phyloP scores from a whole-genome alignment of 1,140 invertebrate species.

The Vanessa tameamea region DNA sequence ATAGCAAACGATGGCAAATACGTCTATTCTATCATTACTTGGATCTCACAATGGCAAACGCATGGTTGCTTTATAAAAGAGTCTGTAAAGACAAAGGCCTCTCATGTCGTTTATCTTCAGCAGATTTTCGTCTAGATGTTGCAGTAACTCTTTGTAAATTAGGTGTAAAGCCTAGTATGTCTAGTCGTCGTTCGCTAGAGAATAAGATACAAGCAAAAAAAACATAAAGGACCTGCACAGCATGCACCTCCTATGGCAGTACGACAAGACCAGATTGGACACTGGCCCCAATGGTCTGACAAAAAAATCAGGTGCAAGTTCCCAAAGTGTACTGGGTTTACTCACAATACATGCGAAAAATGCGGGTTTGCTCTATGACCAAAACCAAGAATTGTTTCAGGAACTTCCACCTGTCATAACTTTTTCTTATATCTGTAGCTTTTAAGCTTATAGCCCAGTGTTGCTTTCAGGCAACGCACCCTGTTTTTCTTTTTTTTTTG shows the following conservation, averaged over 20 bases:
- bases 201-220: slow-evolving; percentile 45
- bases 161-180: slow-evolving; percentile 7
- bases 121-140: slow-evolving; percentile 49
- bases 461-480: too few relatives aligned
- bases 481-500: too few relatives aligned
- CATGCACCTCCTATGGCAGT: slow-evolving; percentile 48
- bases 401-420: slow-evolving; percentile 28
- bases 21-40: not conserved
- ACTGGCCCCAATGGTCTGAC: slow-evolving; percentile 55
- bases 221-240: slow-evolving; percentile 48
- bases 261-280: slow-evolving; percentile 55
- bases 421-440: too few relatives aligned
- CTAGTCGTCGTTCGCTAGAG: not conserved
- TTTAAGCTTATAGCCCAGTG: too few relatives aligned
- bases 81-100: not conserved
- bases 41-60: not conserved
- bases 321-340: slow-evolving; percentile 48
- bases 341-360: slow-evolving; percentile 52
- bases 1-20: not conserved
- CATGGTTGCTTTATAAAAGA: not conserved
- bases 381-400: slow-evolving; percentile 55
- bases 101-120: slow-evolving; percentile 15
- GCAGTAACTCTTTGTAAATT: slow-evolving; percentile 46
- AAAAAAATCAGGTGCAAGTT: slow-evolving; percentile 57
- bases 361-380: slow-evolving; percentile 50